Base-by-base conservation (phyloP, 2,797 vertebrate genomes). In the Propithecus perrieri region DNA sequence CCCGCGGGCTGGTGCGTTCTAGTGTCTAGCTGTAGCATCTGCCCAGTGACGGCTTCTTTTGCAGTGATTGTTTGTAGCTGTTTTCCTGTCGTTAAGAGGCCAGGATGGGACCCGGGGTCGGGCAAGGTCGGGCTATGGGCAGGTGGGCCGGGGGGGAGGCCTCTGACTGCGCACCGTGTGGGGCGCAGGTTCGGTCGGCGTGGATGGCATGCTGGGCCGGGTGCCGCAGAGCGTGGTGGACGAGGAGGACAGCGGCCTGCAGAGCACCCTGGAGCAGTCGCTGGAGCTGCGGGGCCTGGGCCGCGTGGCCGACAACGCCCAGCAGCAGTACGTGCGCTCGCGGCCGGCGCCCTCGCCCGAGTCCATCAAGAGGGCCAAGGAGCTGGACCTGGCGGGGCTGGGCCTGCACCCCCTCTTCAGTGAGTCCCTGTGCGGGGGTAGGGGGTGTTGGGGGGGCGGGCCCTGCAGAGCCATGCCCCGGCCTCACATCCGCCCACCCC, bases 181-280 rank as follows among this genome's bases (percentile, higher is more conserved):
- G 63, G 28, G 28, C 7, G 1, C 71, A 63, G 96, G 69, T 5
- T 46, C 30, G 61, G 57, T 85, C 98, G 98, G 99, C 5, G n/a
- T 48, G 0, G 99, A 99, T 0, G 99, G 99, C 0, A 97, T 99
- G 59, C 98, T 99, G 12, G 99, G 99, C 61, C 99, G 99, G 0
- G 99, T 99, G 30, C 99, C 99, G 2, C 99, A 99, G 98, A 99
- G 98, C 63, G 97, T 99, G 96, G 98, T 99, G 85, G 99, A 99
- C 0, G 99, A 99, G 0, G 99, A 99, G 97, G 99, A 99, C 13
- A 96, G 99, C 0, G 98, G 99, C 95, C 98, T 99, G 88, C 97
- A 98, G 86, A 98, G 98, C 0, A 97, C 99, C 81, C 99, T 99
- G 0, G 98, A 99, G 85, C 98, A 98, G 30, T 99, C 99, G 0